These are phyloP conservation scores for Chionoecetes opilio DNA, from an alignment of 1,140 invertebrate species.

Conservation along the genomic window DNA sequence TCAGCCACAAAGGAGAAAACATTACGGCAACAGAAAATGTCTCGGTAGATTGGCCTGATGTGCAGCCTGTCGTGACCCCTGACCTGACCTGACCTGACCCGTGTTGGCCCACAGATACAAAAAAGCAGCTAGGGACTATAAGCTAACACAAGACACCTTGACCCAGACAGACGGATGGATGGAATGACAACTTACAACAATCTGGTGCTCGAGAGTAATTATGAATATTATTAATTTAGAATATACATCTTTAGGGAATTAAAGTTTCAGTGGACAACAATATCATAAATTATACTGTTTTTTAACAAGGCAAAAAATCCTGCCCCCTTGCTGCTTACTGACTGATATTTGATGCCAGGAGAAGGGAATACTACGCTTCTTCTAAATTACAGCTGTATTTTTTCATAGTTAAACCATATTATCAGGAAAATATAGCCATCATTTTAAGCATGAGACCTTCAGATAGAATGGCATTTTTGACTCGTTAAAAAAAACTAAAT, in stretches of 20 bases:
- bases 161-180: not conserved
- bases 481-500: too few relatives aligned
- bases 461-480: too few relatives aligned
- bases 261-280: not conserved
- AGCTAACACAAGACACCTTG: not conserved
- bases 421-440: too few relatives aligned
- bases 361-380: too few relatives aligned
- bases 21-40: not conserved
- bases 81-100: not conserved
- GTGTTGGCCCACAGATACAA: too few relatives aligned
- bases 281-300: not conserved
- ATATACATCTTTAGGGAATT: too few relatives aligned
- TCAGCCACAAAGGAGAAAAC: not conserved
- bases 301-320: too few relatives aligned
- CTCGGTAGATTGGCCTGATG: not conserved
- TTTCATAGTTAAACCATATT: too few relatives aligned
- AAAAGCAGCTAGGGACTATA: slow-evolving; percentile 53
- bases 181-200: not conserved
- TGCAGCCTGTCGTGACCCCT: not conserved
- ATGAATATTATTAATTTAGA: not conserved
- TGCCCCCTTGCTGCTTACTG: too few relatives aligned
- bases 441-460: too few relatives aligned
- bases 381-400: too few relatives aligned
- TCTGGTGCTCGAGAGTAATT: not conserved
- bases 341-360: too few relatives aligned